Evolutionary conservation across 1,140 invertebrate genomes (phyloP), one percentile per base, ranked within the genome.

Genomic region (Rhopalosiphum padi): DNA sequence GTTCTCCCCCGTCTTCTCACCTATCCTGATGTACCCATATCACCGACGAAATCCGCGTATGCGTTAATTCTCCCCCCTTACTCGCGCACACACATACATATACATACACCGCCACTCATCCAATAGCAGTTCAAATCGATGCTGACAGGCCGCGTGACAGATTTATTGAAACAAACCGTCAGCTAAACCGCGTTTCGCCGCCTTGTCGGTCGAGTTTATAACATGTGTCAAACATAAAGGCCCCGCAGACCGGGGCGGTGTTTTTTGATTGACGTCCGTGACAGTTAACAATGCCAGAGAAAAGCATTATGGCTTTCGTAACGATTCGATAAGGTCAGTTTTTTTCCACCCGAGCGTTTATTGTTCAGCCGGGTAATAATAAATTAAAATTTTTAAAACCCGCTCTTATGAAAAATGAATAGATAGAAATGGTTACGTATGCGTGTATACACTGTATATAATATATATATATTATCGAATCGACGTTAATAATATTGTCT

Each of bases 161-260:
- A 87, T 89, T 93, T 94, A 94, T 94, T 94, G 94, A 94, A 94
- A 94, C 95, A 89, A 92, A 93, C 91, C 94, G 77, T 93, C 90
- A 82, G 83, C 37, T 53, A 85, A 77, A 77, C 91, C 41, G 91
- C 90, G n/a, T 77, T 83, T 48, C 43, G 55, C 90, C 90, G 43
- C 68, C 90, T 35, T 46, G 55, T 48, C 90, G 43, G 43, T 51
- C 68, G 90, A 48, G 68, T 92, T 83, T 92, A 92, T 83, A 92
- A 92, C 68, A 83, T 48, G 91, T 86, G 91, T 93, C 91, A 85
- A 93, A 93, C 91, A 93, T 93, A 53, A 85, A 85, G 46, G 35
- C 88, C 21, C 88, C 88, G 35, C 53, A 53, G 87, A 43, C 90
- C 90, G 60, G 60, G 41, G 43, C n/a, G 77, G n/a, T 53, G 37